phyloP scores from a whole-genome alignment of 2,113 vertebrate genomes.

The Plecotus auritus region DNA sequence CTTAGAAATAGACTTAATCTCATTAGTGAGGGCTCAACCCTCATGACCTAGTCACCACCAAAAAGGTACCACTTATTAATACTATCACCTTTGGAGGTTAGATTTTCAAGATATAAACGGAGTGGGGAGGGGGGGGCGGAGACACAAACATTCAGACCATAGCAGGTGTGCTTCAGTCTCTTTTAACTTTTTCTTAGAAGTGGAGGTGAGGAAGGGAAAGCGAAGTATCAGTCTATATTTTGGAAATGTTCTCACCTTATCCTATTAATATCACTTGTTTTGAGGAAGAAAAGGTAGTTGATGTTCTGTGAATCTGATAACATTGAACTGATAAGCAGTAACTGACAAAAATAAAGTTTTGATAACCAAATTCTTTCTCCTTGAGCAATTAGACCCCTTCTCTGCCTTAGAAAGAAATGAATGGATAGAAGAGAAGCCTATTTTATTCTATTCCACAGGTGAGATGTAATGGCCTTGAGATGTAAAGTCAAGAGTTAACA shows the following conservation, averaged over 20 bases:
- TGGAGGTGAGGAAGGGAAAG: not conserved
- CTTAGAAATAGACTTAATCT: not conserved
- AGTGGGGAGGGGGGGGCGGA: no score
- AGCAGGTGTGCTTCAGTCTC: not conserved
- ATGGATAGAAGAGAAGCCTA: not conserved
- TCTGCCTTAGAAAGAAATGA: not conserved
- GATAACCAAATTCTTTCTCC: not conserved
- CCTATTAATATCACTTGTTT: not conserved
- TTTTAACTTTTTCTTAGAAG: conserved; percentile 18
- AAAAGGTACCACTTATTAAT: not conserved
- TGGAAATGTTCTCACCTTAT: not conserved
- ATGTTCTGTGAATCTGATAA: not conserved
- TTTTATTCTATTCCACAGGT: not conserved
- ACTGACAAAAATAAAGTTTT: conserved; percentile 14
- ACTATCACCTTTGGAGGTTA: not conserved
- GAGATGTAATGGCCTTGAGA: not conserved
- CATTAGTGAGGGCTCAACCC: not conserved
- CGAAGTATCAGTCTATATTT: not conserved
- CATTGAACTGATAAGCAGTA: not conserved
- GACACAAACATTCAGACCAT: not conserved
- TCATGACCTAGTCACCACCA: not conserved
- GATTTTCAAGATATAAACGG: not conserved
- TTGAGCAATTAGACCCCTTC: not conserved
- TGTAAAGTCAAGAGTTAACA: not conserved
- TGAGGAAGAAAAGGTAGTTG: conserved; percentile 18